Evolutionary conservation across 2,797 vertebrate genomes (phyloP).

Genomic region (Neosilurus hyrtlii): DNA sequence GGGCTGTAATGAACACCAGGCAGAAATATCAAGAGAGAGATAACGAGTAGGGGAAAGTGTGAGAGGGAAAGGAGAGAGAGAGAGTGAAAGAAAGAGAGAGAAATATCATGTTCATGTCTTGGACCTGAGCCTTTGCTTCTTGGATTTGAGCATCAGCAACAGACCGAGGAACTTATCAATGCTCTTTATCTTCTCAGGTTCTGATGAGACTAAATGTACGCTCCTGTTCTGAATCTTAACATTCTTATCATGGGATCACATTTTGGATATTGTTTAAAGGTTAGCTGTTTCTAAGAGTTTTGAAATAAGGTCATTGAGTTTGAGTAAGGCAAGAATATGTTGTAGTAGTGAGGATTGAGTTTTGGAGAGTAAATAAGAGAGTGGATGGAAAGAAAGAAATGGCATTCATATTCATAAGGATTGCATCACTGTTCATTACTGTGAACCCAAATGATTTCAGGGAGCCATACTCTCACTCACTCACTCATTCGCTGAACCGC

Average conservation of each 20-base stretch:
- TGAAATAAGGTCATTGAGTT: neutral
- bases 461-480: neutral
- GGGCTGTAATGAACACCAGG: constrained; percentile 68
- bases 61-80: neutral
- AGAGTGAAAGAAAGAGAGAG: neutral
- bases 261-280: constrained; percentile 20
- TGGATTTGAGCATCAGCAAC: constrained; percentile 8
- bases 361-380: constrained; percentile 5
- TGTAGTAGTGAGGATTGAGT: neutral
- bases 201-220: constrained; percentile 1
- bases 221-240: constrained; percentile 22
- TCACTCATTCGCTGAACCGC: no score
- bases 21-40: constrained; percentile 53
- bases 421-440: neutral
- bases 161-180: constrained; percentile 13
- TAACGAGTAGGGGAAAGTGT: neutral
- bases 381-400: neutral
- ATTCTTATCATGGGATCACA: neutral
- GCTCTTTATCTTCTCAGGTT: constrained; percentile 25
- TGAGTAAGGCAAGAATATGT: neutral
- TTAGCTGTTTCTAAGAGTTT: neutral
- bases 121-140: constrained; percentile 7
- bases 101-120: constrained; percentile 13
- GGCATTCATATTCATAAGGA: neutral
- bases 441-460: neutral